phyloP scores from a whole-genome alignment of 1,140 invertebrate species.

The Coelopa frigida region DNA sequence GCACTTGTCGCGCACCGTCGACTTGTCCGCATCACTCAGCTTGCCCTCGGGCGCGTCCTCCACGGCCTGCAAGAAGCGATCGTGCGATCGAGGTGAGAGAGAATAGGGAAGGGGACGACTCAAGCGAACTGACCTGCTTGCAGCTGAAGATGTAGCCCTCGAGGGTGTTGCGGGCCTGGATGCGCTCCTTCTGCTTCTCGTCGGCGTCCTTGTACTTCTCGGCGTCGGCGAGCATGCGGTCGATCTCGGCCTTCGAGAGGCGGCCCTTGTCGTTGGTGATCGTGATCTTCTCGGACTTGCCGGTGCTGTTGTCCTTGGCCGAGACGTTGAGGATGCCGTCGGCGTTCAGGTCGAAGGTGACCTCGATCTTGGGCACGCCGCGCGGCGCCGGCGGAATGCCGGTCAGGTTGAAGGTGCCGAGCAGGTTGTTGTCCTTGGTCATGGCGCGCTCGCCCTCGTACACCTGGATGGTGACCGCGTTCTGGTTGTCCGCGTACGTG shows the following conservation, averaged over 20 bases:
- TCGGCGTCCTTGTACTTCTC: constrained; percentile 64
- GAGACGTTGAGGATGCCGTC: constrained; percentile 76
- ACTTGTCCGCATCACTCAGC: constrained; percentile 55
- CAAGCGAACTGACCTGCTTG: constrained; percentile 51
- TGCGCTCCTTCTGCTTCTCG: constrained; percentile 56
- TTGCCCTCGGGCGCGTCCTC: constrained; percentile 58
- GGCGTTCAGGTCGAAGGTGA: constrained; percentile 72
- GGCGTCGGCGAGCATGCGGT: constrained; percentile 80
- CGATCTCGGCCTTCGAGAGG: constrained; percentile 83
- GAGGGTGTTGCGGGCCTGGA: constrained; percentile 69
- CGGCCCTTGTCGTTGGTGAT: constrained; percentile 93
- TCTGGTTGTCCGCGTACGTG: constrained; percentile 61
- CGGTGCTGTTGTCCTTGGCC: constrained; percentile 70
- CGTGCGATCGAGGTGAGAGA: no score
- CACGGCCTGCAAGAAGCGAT: constrained; percentile 48
- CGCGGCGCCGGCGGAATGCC: constrained; percentile 65
- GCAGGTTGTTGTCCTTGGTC: constrained; percentile 71
- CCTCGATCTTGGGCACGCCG: constrained; percentile 55
- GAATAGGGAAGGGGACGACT: no score
- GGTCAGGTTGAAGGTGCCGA: constrained; percentile 70
- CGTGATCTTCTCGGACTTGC: constrained; percentile 67
- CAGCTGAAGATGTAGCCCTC: constrained; percentile 77
- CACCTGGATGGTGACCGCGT: constrained; percentile 70
- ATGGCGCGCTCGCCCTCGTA: constrained; percentile 65
- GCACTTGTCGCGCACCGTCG: constrained; percentile 53